These are phyloP conservation scores for Drosophila watanabei DNA, from an alignment of 1,140 invertebrate species.

Conservation along the genomic window DNA sequence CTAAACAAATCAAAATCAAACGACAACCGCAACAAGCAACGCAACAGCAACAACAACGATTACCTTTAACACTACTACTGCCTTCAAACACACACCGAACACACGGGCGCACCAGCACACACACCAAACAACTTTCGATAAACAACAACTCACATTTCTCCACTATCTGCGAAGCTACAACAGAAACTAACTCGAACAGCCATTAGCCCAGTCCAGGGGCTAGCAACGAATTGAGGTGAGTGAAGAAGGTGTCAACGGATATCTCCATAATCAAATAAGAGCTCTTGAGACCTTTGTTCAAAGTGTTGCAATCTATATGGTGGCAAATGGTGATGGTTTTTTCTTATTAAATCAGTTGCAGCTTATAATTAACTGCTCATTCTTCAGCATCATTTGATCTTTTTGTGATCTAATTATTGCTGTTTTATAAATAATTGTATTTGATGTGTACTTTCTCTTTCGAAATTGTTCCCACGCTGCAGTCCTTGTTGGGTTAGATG, in stretches of 20 bases:
- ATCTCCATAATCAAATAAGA: constrained; percentile 21
- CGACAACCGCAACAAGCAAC: constrained; percentile 60
- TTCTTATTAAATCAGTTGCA: neutral
- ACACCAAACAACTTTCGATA: constrained; percentile 73
- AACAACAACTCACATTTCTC: constrained; percentile 28
- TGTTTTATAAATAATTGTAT: neutral
- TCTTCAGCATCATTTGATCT: too few species aligned
- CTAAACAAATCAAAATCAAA: constrained; percentile 60
- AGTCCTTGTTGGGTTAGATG: neutral
- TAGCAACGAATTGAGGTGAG: constrained; percentile 56
- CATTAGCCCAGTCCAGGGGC: constrained; percentile 28
- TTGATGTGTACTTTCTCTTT: neutral
- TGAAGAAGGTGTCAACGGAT: constrained; percentile 13
- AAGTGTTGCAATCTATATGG: neutral
- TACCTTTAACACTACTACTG: constrained; percentile 40
- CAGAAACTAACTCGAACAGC: constrained; percentile 46
- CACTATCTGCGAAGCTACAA: constrained; percentile 49
- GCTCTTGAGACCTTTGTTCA: constrained; percentile 1
- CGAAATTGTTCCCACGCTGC: neutral
- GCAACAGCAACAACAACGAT: constrained; percentile 42
- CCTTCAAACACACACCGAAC: constrained; percentile 34
- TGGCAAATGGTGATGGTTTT: neutral
- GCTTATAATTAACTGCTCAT: neutral
- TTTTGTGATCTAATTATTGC: too few species aligned
- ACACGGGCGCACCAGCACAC: constrained; percentile 42